These are phyloP conservation scores for Zaprionus davidi DNA, from an alignment of 1,140 invertebrate species.

Conservation along the genomic window DNA sequence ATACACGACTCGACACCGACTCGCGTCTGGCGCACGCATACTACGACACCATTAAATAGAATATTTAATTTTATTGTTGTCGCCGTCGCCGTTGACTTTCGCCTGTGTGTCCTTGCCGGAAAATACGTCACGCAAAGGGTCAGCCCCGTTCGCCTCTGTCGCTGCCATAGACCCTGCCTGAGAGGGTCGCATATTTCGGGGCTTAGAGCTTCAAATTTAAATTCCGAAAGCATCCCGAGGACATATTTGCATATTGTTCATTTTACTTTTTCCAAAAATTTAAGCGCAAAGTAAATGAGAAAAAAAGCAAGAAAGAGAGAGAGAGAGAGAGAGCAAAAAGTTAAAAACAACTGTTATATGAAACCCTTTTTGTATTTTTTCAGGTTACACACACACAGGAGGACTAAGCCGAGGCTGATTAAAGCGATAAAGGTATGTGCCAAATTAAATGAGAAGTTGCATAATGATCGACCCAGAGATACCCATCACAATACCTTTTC, in stretches of 20 bases:
- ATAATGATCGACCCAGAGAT: constrained; percentile 15
- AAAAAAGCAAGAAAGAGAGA: constrained; percentile 13
- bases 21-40: constrained; percentile 58
- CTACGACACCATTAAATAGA: constrained; percentile 75
- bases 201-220: constrained; percentile 71
- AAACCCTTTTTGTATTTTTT: constrained; percentile 63
- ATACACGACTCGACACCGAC: constrained; percentile 11
- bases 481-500: constrained; percentile 5
- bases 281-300: constrained; percentile 44
- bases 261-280: constrained; percentile 39
- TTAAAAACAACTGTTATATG: constrained; percentile 74
- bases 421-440: constrained; percentile 72
- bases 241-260: constrained; percentile 72
- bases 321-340: constrained; percentile 46
- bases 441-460: background rate
- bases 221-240: constrained; percentile 67
- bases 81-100: constrained; percentile 17
- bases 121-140: constrained; percentile 73
- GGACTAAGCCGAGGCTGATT: constrained; percentile 59
- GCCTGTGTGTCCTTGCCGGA: constrained; percentile 51
- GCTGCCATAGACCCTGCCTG: background rate
- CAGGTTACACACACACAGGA: constrained; percentile 40
- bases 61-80: constrained; percentile 81
- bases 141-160: constrained; percentile 9
- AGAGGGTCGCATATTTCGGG: constrained; percentile 58